A percentile compares a stretch with the other conserved stretches of the same genome.
These are phyloP conservation scores for Paramormyrops kingsleyae DNA, from an alignment of 2,113 vertebrate genomes.

Conservation along the genomic window DNA sequence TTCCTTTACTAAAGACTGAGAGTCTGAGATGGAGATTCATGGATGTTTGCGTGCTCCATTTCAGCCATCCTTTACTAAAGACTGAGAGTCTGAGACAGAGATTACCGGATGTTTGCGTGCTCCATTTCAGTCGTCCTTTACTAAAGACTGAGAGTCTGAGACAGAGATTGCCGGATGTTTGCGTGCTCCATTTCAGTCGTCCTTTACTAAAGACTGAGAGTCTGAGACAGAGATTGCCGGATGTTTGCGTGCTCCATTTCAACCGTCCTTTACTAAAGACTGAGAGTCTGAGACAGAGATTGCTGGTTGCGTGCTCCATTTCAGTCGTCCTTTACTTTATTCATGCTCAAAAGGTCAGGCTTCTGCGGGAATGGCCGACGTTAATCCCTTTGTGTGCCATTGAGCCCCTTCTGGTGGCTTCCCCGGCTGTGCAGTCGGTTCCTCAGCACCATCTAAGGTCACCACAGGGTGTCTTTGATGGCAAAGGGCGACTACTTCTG, in stretches of 20 bases:
- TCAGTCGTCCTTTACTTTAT: neutral
- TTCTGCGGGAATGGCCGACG: neutral
- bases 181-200: too few relatives aligned
- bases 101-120: neutral
- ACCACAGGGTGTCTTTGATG: neutral
- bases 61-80: too few relatives aligned
- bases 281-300: too few relatives aligned
- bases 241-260: neutral
- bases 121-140: neutral
- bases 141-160: neutral
- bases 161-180: neutral
- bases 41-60: too few relatives aligned
- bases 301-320: neutral
- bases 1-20: too few relatives aligned
- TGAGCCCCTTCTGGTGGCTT: neutral
- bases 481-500: neutral
- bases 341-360: neutral
- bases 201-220: neutral
- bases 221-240: neutral
- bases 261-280: neutral
- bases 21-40: too few relatives aligned
- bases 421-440: neutral
- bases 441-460: neutral
- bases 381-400: neutral
- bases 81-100: too few relatives aligned